Evolutionary conservation across 2,113 vertebrate genomes (phyloP), one percentile per base, ranked within the genome.

Genomic region (Alethe castanea): DNA sequence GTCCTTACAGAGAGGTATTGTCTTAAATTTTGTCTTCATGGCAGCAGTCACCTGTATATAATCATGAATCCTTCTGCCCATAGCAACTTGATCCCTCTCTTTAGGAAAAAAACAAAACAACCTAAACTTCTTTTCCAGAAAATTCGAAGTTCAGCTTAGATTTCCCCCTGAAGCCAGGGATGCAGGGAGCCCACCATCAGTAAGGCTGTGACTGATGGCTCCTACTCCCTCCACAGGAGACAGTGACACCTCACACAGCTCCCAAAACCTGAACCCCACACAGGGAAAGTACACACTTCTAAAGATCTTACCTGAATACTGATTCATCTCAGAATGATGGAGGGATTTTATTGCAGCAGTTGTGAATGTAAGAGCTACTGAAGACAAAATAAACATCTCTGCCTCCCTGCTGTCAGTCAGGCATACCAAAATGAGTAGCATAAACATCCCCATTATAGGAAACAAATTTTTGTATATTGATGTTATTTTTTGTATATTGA

Each of bases 81-180:
- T 1, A 50, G 4, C 12, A 14, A 26, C 16, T 50, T 47, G 12
- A 33, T 29, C 4, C 7, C 8, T 3, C 1, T 1, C 4, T 62
- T 81, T 4, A 53, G 15, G 1, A 28, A 35, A 40, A 23, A 14
- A 6, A 4, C 18, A 12, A 52, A 28, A 12, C 5, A 29, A 8
- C 11, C 29, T 15, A 28, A 47, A 18, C 8, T 33, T 26, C 36
- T 59, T 70, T 40, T 61, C 16, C 26, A 53, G n/a, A 71, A 85
- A 64, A 44, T 23, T 28, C 6, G 17, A 15, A 22, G 23, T 72
- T 73, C 22, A 28, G 25, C 40, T 76, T 53, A 33, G 69, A 95
- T 60, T 61, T 57, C 35, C 53, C 19, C 5, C 22, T 29, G 89
- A 25, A 45, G 36, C 14, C 3, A 1, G 17, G 23, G 17, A 24